These are phyloP conservation scores for Malthinus flaveolus DNA, from an alignment of 2,888 invertebrate species.

Conservation along the genomic window DNA sequence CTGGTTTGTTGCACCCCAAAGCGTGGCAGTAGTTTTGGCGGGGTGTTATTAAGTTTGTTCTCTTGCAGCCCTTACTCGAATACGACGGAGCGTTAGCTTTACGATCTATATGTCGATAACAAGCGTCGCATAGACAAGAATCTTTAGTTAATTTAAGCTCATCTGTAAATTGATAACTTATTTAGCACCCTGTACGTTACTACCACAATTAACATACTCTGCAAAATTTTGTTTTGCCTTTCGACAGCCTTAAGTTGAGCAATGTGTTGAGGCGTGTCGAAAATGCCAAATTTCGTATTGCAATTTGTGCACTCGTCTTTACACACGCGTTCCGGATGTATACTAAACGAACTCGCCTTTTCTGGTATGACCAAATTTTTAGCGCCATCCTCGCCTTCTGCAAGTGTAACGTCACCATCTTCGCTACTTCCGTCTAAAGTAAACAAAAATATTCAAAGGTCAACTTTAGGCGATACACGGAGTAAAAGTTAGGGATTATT, in stretches of 20 bases:
- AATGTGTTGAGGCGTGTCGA: constrained; percentile 86
- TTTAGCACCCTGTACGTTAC: too few relatives aligned
- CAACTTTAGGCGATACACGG: too few relatives aligned
- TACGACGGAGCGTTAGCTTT: constrained; percentile 75
- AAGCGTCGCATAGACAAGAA: constrained; percentile 86
- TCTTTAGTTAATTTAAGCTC: constrained; percentile 82
- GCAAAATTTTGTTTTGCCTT: constrained; percentile 78
- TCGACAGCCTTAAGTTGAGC: constrained; percentile 83
- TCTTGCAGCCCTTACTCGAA: constrained; percentile 56
- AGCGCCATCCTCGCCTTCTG: constrained; percentile 54
- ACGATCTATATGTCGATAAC: constrained; percentile 83
- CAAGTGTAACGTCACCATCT: constrained; percentile 50
- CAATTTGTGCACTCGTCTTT: constrained; percentile 87
- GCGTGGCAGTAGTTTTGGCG: constrained; percentile 64
- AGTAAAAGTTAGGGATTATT: too few relatives aligned
- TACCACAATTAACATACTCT: constrained; percentile 63
- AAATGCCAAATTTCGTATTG: constrained; percentile 82
- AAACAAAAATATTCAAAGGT: background rate
- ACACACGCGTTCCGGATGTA: constrained; percentile 80
- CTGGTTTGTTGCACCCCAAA: constrained; percentile 62
- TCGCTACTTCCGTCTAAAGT: constrained; percentile 54
- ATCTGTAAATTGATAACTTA: too few relatives aligned
- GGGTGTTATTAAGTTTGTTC: constrained; percentile 48
- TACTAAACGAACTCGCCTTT: constrained; percentile 85
- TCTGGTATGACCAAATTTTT: constrained; percentile 80